phyloP scores from a whole-genome alignment of 2,797 vertebrate genomes.

The Triplophysa yarkandensis region DNA sequence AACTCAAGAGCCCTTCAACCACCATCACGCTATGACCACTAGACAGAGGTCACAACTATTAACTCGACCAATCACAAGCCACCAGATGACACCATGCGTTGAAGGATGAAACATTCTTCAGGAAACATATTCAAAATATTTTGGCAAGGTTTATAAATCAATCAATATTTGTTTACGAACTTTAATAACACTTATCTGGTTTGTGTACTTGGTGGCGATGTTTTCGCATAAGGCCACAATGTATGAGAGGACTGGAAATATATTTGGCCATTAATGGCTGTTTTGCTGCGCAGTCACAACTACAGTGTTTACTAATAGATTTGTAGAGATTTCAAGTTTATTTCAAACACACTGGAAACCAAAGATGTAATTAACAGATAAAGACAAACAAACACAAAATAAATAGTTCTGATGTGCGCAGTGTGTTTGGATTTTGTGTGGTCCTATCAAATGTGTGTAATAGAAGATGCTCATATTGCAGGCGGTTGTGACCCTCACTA shows the following conservation, averaged over 20 bases:
- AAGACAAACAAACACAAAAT: constrained; percentile 14
- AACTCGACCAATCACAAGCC: constrained; percentile 3
- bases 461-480: constrained; percentile 17
- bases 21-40: constrained; percentile 42
- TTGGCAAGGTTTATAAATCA: neutral
- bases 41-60: constrained; percentile 11
- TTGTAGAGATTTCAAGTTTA: neutral
- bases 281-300: constrained; percentile 13
- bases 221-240: constrained; percentile 10
- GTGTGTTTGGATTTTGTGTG: constrained; percentile 26
- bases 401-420: neutral
- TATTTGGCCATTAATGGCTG: constrained; percentile 8
- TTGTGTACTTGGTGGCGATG: constrained; percentile 11
- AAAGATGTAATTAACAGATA: constrained; percentile 6
- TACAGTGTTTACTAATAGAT: constrained; percentile 19
- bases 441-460: constrained; percentile 34
- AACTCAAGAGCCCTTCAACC: constrained; percentile 42
- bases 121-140: neutral
- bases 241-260: constrained; percentile 25
- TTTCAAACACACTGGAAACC: constrained; percentile 13
- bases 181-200: constrained; percentile 25
- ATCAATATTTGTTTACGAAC: constrained; percentile 11
- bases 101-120: neutral
- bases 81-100: neutral
- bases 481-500: constrained; percentile 29